Evolutionary conservation across 2,797 vertebrate genomes (phyloP).

Genomic region (Chanos chanos): DNA sequence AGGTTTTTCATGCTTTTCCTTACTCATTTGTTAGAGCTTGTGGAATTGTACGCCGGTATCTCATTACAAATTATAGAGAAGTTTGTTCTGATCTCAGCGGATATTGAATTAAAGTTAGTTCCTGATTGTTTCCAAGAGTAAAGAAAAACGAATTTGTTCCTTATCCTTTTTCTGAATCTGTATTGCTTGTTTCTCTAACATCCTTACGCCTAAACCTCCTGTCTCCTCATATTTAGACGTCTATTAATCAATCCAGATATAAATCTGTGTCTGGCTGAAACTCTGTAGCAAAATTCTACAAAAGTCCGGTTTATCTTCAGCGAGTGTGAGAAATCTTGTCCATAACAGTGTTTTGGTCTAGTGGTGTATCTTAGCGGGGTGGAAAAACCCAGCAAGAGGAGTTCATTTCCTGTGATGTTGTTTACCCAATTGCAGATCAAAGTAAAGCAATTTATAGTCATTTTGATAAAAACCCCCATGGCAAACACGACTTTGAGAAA

Average conservation of each 20-base stretch:
- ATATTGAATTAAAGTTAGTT: no score
- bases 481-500: neutral
- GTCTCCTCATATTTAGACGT: conserved; percentile 26
- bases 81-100: conserved; percentile 6
- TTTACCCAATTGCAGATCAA: conserved; percentile 7
- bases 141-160: no score
- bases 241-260: conserved; percentile 24
- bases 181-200: neutral
- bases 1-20: no score
- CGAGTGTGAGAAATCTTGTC: no score
- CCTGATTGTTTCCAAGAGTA: no score
- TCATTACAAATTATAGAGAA: conserved; percentile 21
- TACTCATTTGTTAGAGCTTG: neutral
- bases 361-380: no score
- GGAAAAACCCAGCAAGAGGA: conserved; percentile 23
- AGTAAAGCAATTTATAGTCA: conserved; percentile 16
- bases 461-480: conserved; percentile 17
- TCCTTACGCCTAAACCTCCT: neutral
- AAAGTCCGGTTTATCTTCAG: no score
- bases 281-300: neutral
- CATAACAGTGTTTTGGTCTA: no score
- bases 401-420: conserved; percentile 7
- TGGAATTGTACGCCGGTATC: neutral
- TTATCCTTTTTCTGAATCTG: neutral
- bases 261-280: conserved; percentile 26